These are phyloP conservation scores for Calosoma granatense DNA, from an alignment of 1,140 invertebrate genomes.

Conservation along the genomic window DNA sequence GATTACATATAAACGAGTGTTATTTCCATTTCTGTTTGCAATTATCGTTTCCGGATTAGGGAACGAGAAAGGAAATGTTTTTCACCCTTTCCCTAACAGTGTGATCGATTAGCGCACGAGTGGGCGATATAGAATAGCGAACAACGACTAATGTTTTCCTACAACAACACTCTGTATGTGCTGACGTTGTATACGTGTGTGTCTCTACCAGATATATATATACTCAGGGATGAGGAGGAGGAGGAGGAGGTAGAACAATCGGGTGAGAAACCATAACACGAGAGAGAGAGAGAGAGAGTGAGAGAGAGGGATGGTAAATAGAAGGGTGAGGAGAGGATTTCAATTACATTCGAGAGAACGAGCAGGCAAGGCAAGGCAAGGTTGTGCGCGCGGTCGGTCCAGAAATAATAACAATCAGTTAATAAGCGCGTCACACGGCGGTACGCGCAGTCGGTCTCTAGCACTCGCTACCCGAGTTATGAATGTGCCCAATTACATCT, in stretches of 20 bases:
- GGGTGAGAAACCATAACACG: no score
- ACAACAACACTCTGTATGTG: not conserved
- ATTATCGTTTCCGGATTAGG: constrained; percentile 19
- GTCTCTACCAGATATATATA: not conserved
- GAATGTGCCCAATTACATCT: constrained; percentile 56
- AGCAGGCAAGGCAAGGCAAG: no score
- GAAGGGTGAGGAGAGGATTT: not conserved
- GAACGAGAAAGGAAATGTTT: constrained; percentile 8
- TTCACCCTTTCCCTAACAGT: not conserved
- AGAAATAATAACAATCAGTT: constrained; percentile 7
- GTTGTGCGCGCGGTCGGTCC: not conserved
- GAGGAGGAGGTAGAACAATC: not conserved
- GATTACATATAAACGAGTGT: constrained; percentile 26
- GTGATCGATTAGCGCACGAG: no score
- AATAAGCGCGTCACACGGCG: constrained; percentile 10
- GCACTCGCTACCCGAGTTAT: constrained; percentile 36
- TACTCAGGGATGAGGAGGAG: not conserved
- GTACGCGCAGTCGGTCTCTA: constrained; percentile 18
- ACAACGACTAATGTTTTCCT: no score
- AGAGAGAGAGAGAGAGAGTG: no score
- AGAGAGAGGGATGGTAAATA: not conserved
- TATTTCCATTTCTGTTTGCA: constrained; percentile 21
- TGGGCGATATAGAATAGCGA: no score
- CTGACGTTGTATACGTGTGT: not conserved
- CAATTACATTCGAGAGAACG: not conserved